Conservation (phyloP, 2,888 invertebrate genomes). For the Taphrorychus bicolor region DNA sequence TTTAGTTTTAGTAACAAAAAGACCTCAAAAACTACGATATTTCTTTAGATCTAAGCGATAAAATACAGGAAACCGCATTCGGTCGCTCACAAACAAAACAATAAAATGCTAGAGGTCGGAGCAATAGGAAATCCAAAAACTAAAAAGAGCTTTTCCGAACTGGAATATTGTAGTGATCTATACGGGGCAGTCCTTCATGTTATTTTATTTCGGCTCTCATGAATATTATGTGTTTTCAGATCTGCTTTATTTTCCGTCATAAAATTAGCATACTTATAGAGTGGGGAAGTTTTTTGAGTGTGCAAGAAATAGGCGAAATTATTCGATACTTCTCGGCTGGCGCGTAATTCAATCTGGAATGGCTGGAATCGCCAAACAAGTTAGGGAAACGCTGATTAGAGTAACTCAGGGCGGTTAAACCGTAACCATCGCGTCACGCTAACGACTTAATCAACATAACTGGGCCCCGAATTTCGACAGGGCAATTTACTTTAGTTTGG, state of each 20-base stretch:
- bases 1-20: background rate
- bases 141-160: background rate
- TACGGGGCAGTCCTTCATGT: background rate
- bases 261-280: background rate
- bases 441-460: constrained; percentile 40
- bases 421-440: constrained; percentile 31
- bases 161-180: background rate
- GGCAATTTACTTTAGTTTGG: constrained; percentile 36
- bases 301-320: background rate
- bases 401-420: constrained; percentile 25
- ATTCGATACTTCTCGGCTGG: background rate
- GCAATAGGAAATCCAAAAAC: constrained; percentile 4
- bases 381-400: constrained; percentile 29
- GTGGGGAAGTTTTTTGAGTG: background rate
- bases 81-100: constrained; percentile 3
- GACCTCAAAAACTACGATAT: background rate
- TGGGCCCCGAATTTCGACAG: constrained; percentile 35
- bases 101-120: constrained; percentile 5
- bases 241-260: background rate
- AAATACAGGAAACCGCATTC: constrained; percentile 3
- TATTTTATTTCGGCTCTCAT: constrained; percentile 2
- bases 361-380: background rate
- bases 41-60: background rate
- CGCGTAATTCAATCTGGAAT: background rate
- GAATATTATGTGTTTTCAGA: background rate